A percentile compares a stretch with the other conserved stretches of the same genome.
Evolutionary conservation across 2,797 vertebrate genomes (phyloP).

Genomic region (Girardinus metallicus): DNA sequence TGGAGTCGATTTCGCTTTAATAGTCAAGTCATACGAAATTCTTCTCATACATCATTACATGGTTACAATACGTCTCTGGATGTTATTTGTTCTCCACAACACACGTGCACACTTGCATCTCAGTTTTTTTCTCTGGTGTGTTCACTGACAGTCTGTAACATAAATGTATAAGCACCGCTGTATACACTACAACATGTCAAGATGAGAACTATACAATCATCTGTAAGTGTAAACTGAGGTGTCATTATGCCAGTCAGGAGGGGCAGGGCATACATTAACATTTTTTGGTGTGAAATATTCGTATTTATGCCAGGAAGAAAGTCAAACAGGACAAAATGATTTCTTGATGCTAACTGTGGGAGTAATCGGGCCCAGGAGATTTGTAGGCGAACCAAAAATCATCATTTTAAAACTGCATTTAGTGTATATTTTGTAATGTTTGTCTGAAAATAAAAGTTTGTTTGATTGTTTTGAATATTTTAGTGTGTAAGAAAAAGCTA

Average conservation of each 20-base stretch:
- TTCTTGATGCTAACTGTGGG: neutral
- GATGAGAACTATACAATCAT: neutral
- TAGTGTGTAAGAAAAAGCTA: neutral
- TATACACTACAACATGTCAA: neutral
- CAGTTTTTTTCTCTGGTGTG: too few relatives aligned
- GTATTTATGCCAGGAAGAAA: neutral
- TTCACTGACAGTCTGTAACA: too few relatives aligned
- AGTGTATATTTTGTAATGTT: neutral
- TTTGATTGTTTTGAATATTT: neutral
- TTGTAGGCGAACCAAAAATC: neutral
- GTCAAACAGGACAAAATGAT: neutral
- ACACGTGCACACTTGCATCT: too few relatives aligned
- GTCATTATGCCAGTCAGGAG: neutral
- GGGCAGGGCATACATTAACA: neutral
- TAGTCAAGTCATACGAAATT: too few relatives aligned
- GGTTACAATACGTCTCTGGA: too few relatives aligned
- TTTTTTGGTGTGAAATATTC: neutral
- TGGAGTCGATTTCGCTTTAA: too few relatives aligned
- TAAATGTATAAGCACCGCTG: too few relatives aligned
- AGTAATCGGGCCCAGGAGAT: too few relatives aligned
- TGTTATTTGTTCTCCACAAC: too few relatives aligned
- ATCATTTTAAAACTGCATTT: neutral
- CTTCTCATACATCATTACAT: too few relatives aligned
- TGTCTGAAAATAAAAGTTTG: neutral
- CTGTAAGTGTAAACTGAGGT: neutral